These are phyloP conservation scores for Eleutherodactylus coqui DNA, from an alignment of 2,797 vertebrate species.

Conservation along the genomic window DNA sequence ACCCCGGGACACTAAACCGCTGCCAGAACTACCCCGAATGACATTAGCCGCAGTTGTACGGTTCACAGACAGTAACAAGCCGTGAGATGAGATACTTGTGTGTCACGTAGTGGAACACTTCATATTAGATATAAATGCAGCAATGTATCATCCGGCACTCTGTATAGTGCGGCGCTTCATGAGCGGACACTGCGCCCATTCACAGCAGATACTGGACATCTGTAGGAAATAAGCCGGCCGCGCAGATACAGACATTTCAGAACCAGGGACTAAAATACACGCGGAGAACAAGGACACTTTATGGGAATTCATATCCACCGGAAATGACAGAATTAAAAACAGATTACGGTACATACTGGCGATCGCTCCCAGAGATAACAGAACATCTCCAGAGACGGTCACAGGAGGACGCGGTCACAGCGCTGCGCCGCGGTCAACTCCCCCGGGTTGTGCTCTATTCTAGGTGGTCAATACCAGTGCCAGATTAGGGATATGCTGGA, in stretches of 20 bases:
- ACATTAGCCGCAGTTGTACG: not conserved
- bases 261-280: constrained; percentile 25
- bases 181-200: constrained; percentile 70
- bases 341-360: too few species aligned
- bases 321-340: not conserved
- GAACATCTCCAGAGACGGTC: too few species aligned
- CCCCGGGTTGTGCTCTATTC: too few species aligned
- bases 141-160: not conserved
- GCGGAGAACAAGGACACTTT: not conserved
- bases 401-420: too few species aligned
- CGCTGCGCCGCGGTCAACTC: too few species aligned
- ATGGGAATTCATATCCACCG: not conserved
- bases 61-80: not conserved
- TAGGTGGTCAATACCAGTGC: too few species aligned
- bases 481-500: too few species aligned
- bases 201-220: constrained; percentile 70
- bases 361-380: not conserved
- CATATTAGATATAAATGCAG: constrained; percentile 21
- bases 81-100: not conserved
- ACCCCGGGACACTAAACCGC: not conserved
- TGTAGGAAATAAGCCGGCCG: constrained; percentile 66
- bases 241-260: constrained; percentile 63
- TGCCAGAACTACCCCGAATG: not conserved
- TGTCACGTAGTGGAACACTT: not conserved
- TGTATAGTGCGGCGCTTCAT: constrained; percentile 36